phyloP scores from a whole-genome alignment of 2,113 vertebrate genomes.

The Ammospiza nelsoni region DNA sequence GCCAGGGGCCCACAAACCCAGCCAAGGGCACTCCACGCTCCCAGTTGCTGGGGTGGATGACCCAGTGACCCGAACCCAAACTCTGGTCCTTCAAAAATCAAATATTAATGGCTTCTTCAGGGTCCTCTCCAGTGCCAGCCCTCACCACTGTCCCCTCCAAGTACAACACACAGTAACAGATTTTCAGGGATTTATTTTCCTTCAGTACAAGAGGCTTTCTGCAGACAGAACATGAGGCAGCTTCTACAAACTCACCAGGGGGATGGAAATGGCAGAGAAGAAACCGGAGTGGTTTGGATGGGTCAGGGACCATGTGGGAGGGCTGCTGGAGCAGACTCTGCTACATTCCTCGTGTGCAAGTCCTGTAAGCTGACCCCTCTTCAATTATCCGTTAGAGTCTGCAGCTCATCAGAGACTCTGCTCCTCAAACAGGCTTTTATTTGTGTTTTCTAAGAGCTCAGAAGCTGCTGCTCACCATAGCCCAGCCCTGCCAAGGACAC shows the following conservation, averaged over 20 bases:
- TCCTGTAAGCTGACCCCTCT: conserved; percentile 60
- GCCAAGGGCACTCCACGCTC: background rate
- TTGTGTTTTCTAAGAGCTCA: conserved; percentile 5
- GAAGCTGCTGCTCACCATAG: background rate
- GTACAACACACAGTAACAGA: background rate
- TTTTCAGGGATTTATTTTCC: background rate
- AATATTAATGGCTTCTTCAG: background rate
- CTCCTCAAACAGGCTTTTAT: conserved; percentile 21
- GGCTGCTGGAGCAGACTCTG: background rate
- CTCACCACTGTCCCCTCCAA: background rate
- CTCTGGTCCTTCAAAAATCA: background rate
- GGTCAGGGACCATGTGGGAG: background rate
- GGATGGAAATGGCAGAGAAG: background rate
- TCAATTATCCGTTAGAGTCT: conserved; percentile 63
- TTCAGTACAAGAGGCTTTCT: background rate
- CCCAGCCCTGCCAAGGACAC: background rate
- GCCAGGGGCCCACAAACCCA: background rate
- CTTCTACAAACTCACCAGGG: background rate
- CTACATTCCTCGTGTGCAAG: conserved; percentile 26
- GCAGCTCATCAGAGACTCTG: conserved; percentile 33
- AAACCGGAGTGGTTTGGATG: background rate
- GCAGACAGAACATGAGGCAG: background rate
- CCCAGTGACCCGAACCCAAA: background rate
- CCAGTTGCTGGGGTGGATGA: background rate
- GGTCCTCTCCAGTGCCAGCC: background rate